phyloP scores from a whole-genome alignment of 2,888 invertebrate species.

The Saturnia pavonia region DNA sequence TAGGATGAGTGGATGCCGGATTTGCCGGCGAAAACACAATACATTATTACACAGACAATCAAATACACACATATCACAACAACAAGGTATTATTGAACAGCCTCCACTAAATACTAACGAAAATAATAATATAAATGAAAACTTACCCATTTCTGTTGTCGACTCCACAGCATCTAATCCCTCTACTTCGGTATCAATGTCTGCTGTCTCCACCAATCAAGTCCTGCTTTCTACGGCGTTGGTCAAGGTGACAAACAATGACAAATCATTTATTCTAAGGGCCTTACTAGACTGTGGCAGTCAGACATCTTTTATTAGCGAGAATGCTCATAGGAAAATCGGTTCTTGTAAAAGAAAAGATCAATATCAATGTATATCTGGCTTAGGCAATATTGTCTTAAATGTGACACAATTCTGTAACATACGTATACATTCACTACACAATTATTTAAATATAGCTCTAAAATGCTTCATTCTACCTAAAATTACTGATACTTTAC shows the following conservation, averaged over 20 bases:
- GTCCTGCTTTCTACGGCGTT: not conserved
- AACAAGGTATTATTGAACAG: not conserved
- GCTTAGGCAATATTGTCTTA: conserved; percentile 10
- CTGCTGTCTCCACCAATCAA: not conserved
- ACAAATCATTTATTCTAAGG: not conserved
- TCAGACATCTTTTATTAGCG: conserved; percentile 8
- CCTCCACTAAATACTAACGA: not conserved
- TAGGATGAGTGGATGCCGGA: not conserved
- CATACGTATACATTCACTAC: not conserved
- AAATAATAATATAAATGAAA: not conserved
- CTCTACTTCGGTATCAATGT: not conserved
- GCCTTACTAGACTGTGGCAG: conserved; percentile 15
- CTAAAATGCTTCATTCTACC: conserved; percentile 12
- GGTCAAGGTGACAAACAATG: conserved; percentile 2
- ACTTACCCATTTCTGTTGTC: not conserved
- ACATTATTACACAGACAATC: conserved; percentile 1
- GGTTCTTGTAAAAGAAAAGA: not conserved
- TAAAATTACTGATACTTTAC: not conserved
- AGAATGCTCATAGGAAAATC: not conserved
- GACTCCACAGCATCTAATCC: not conserved
- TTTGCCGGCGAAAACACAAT: not conserved
- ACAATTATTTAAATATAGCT: not conserved
- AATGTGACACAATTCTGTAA: conserved; percentile 10
- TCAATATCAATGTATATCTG: not conserved
- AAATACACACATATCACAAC: not conserved